A percentile compares a stretch with the other conserved stretches of the same genome.
These are phyloP conservation scores for Avahi laniger DNA, from an alignment of 2,797 vertebrate genomes.

Conservation along the genomic window DNA sequence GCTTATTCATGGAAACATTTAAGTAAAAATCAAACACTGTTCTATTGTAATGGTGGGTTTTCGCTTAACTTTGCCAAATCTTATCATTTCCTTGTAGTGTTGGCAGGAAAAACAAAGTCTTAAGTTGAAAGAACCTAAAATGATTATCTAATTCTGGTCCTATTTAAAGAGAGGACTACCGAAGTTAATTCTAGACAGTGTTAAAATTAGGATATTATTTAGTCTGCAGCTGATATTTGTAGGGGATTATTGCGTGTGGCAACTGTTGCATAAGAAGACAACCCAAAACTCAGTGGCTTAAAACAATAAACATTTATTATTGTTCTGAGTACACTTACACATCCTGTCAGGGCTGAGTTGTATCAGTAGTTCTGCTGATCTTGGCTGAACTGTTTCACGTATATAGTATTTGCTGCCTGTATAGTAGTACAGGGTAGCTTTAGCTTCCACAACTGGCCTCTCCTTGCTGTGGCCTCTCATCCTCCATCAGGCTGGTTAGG, in stretches of 20 bases:
- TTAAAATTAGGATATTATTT: background rate
- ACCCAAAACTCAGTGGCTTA: background rate
- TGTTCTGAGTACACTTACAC: background rate
- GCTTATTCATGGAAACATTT: background rate
- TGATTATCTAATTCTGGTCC: background rate
- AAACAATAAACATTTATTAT: background rate
- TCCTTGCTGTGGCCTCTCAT: background rate
- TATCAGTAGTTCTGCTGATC: background rate
- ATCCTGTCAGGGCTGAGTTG: background rate
- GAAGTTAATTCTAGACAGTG: background rate
- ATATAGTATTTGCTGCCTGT: background rate
- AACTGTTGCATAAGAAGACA: background rate
- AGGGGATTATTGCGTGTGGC: background rate
- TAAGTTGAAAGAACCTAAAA: background rate
- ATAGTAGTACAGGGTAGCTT: background rate
- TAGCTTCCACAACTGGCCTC: background rate
- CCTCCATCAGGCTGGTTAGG: background rate
- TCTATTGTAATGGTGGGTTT: background rate
- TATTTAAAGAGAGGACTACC: background rate
- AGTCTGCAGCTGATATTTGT: background rate
- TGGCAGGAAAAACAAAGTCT: background rate
- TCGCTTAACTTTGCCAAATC: background rate
- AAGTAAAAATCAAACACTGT: background rate
- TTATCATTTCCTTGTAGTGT: background rate
- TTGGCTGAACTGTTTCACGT: background rate